Evolutionary conservation across 2,113 vertebrate species (phyloP).

Genomic region (Cynopterus brachyotis): DNA sequence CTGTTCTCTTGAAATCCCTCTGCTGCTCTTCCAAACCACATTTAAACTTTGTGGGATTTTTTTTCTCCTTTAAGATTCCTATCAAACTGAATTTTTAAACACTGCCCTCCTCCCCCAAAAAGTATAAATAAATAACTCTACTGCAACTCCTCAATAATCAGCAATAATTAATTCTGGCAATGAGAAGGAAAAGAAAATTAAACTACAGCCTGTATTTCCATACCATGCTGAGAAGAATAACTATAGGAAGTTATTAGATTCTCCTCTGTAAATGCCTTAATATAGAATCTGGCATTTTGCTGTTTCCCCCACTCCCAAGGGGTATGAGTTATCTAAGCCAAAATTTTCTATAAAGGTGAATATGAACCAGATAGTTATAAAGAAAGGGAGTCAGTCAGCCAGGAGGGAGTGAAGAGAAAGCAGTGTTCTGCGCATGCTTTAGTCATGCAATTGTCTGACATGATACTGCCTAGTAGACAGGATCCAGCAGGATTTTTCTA

Average conservation of each 20-base stretch:
- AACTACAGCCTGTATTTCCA: slow-evolving; percentile 55
- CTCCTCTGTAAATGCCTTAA: slow-evolving; percentile 62
- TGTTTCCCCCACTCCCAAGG: background rate
- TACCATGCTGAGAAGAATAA: slow-evolving; percentile 53
- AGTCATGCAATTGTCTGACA: background rate
- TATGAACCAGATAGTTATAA: slow-evolving; percentile 30
- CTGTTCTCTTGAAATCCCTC: slow-evolving; percentile 64
- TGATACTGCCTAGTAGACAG: background rate
- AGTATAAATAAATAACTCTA: slow-evolving; percentile 45
- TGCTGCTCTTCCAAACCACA: slow-evolving; percentile 49
- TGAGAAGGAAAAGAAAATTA: slow-evolving; percentile 69
- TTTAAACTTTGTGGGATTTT: slow-evolving; percentile 42
- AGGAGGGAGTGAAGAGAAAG: background rate
- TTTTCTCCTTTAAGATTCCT: slow-evolving; percentile 31
- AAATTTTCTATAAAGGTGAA: slow-evolving; percentile 50
- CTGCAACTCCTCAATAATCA: slow-evolving; percentile 58
- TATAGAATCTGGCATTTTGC: slow-evolving; percentile 59
- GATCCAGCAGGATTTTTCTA: background rate
- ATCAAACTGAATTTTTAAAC: slow-evolving; percentile 60
- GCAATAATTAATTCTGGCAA: slow-evolving; percentile 68
- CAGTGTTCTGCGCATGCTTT: background rate
- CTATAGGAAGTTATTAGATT: slow-evolving; percentile 63
- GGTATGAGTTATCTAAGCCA: slow-evolving; percentile 55
- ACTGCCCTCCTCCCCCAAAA: background rate
- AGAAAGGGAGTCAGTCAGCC: background rate